Conservation (phyloP, 2,888 invertebrate species). For the Magallana nippona region DNA sequence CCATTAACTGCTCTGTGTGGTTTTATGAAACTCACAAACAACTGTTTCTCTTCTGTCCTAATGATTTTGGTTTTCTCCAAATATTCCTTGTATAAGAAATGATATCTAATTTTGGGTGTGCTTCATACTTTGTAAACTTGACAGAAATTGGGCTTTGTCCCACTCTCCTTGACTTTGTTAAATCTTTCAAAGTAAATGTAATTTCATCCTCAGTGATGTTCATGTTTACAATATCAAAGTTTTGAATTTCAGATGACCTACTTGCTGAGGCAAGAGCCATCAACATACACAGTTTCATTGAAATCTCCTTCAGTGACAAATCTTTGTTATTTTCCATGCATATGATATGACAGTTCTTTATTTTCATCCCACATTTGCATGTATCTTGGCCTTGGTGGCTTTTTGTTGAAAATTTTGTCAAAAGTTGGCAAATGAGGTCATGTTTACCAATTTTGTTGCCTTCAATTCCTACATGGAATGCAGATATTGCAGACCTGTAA, state of each 20-base stretch:
- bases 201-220: constrained; percentile 18
- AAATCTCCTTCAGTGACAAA: constrained; percentile 8
- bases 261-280: constrained; percentile 15
- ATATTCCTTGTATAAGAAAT: constrained; percentile 32
- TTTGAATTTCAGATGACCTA: constrained; percentile 28
- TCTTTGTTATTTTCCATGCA: constrained; percentile 18
- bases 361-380: constrained; percentile 31
- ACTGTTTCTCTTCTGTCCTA: constrained; percentile 14
- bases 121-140: constrained; percentile 8
- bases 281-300: background rate
- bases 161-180: constrained; percentile 23
- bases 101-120: background rate
- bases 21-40: constrained; percentile 37
- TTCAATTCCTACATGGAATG: constrained; percentile 21
- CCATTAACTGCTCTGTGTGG: constrained; percentile 41
- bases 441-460: constrained; percentile 13
- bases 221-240: constrained; percentile 34
- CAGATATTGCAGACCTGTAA: constrained; percentile 6
- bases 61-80: background rate
- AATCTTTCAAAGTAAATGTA: constrained; percentile 18
- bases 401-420: constrained; percentile 26
- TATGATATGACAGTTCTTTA: constrained; percentile 18
- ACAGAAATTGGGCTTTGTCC: constrained; percentile 9
- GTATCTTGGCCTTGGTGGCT: constrained; percentile 19
- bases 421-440: constrained; percentile 16